These are phyloP conservation scores for Onychomys leucogaster DNA, from an alignment of 2,797 vertebrate species.

Conservation along the genomic window DNA sequence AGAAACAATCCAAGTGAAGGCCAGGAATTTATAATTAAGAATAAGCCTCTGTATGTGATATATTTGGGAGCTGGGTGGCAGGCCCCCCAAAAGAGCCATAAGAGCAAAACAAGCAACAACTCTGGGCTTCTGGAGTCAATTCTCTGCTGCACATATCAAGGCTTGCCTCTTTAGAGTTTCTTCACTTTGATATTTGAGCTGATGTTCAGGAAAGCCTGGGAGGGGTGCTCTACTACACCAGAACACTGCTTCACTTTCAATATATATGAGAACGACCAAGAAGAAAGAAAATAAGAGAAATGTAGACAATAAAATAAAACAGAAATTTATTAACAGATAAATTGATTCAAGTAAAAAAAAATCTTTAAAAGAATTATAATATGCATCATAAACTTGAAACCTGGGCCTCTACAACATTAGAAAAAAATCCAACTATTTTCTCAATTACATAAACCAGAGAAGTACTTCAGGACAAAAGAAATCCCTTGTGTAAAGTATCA, in stretches of 20 bases:
- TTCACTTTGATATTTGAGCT: neutral
- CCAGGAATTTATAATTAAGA: no score
- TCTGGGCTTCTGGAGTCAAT: neutral
- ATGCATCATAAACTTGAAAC: neutral
- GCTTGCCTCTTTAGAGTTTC: neutral
- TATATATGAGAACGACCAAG: neutral
- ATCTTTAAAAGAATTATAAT: neutral
- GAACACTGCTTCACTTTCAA: neutral
- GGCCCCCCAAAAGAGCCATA: no score
- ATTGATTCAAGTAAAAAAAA: conserved; percentile 21
- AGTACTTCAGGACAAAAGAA: conserved; percentile 49
- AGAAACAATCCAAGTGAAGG: no score
- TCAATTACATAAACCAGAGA: conserved; percentile 50
- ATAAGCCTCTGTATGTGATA: no score
- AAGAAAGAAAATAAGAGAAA: neutral
- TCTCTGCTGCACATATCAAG: neutral
- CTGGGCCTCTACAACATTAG: neutral
- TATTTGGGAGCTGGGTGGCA: no score
- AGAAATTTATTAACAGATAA: conserved; percentile 43
- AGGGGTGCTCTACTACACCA: neutral
- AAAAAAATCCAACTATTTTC: conserved; percentile 31
- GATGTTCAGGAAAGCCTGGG: neutral
- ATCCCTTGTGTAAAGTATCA: conserved; percentile 26
- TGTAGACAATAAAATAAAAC: neutral
- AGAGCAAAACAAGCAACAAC: no score